Percentiles rank a stretch among this genome's conserved stretches.
Evolutionary conservation across 2,888 invertebrate genomes (phyloP).

Genomic region (Eubasilissa splendida): DNA sequence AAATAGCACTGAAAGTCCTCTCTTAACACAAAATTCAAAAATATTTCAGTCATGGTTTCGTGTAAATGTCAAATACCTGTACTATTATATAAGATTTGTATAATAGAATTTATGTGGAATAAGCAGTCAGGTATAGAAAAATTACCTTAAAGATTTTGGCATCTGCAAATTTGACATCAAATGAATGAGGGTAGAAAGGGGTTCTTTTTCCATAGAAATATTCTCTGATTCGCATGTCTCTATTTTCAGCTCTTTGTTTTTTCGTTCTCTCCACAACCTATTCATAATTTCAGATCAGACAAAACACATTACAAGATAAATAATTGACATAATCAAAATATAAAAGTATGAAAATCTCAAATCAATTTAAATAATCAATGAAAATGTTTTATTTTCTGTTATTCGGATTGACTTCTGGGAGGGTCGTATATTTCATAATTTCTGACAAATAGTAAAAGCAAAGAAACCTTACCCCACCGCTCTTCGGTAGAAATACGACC

Average conservation of each 20-base stretch:
- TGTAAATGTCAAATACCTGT: too few species aligned
- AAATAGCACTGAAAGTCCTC: too few species aligned
- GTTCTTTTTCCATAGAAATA: conserved; percentile 94
- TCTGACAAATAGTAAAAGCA: not conserved
- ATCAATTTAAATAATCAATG: too few species aligned
- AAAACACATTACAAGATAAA: conserved; percentile 38
- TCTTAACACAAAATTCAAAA: too few species aligned
- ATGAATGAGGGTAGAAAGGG: conserved; percentile 92
- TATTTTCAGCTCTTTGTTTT: conserved; percentile 78
- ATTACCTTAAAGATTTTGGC: conserved; percentile 88
- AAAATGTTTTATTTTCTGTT: too few species aligned
- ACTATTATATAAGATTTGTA: too few species aligned
- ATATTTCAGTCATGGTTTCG: too few species aligned
- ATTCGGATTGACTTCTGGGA: too few species aligned
- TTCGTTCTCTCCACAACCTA: conserved; percentile 90
- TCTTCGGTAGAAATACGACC: conserved; percentile 93
- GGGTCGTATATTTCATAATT: too few species aligned
- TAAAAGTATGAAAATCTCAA: too few species aligned
- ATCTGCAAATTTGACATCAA: conserved; percentile 93
- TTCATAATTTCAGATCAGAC: conserved; percentile 16
- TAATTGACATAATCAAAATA: not conserved
- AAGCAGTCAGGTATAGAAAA: too few species aligned
- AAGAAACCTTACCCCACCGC: conserved; percentile 87
- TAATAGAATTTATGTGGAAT: too few species aligned
- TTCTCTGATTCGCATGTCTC: conserved; percentile 89